Percentiles rank a stretch among this genome's conserved stretches.
phyloP scores from a whole-genome alignment of 2,113 vertebrate species.

The Gymnogyps californianus region DNA sequence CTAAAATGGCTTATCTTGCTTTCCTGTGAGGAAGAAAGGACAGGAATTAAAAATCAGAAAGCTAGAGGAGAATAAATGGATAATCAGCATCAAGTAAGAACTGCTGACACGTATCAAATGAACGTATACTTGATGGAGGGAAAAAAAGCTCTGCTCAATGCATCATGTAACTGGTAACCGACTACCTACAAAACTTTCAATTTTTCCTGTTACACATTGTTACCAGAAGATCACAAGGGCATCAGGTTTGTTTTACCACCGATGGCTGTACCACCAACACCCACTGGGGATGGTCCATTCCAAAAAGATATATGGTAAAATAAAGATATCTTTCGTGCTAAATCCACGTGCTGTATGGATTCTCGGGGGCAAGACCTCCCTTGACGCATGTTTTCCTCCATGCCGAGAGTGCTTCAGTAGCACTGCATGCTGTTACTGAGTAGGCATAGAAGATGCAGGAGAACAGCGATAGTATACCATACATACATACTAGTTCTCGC shows the following conservation, averaged over 20 bases:
- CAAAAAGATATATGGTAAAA: not conserved
- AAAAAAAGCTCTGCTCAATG: not conserved
- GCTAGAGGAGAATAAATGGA: not conserved
- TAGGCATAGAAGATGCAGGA: not conserved
- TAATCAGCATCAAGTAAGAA: not conserved
- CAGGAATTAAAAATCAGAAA: not conserved
- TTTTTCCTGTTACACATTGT: not conserved
- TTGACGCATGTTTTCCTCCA: accelerated
- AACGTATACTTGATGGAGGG: not conserved
- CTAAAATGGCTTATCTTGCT: not conserved
- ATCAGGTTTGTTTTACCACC: not conserved
- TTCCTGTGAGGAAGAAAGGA: not conserved
- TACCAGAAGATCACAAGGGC: not conserved
- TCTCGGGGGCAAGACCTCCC: not conserved
- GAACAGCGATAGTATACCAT: not conserved
- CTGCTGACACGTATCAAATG: not conserved
- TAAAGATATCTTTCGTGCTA: accelerated
- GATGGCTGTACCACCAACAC: not conserved
- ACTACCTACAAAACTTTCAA: not conserved
- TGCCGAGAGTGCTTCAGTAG: not conserved
- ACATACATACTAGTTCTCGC: accelerated
- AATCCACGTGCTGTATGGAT: not conserved
- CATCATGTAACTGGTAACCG: not conserved
- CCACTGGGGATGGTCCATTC: not conserved
- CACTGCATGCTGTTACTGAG: not conserved